A percentile compares a stretch with the other conserved stretches of the same genome.
Conservation (phyloP, 2,888 invertebrate species). For the Blastobasis adustella region DNA sequence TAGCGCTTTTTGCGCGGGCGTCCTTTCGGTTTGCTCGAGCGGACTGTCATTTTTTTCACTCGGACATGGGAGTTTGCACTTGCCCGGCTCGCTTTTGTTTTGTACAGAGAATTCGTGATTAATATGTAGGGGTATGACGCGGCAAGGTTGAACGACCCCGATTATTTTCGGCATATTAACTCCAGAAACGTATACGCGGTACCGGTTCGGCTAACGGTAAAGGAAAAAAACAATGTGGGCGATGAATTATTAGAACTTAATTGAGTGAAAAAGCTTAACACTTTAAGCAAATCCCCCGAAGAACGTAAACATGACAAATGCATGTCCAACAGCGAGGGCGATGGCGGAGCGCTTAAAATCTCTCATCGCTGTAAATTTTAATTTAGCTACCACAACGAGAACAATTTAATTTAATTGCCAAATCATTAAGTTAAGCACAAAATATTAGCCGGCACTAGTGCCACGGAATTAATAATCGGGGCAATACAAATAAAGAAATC, state of each 20-base stretch:
- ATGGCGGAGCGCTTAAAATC: conserved; percentile 45
- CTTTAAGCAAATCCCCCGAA: conserved; percentile 29
- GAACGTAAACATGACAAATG: conserved; percentile 40
- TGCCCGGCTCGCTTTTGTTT: conserved; percentile 59
- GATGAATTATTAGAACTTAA: conserved; percentile 18
- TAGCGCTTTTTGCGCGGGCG: conserved; percentile 65
- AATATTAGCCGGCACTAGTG: conserved; percentile 67
- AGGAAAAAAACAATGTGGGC: background rate
- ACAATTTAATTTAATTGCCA: conserved; percentile 74
- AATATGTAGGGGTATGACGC: conserved; percentile 38
- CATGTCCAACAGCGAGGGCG: conserved; percentile 27
- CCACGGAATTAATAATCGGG: conserved; percentile 53
- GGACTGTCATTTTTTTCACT: conserved; percentile 69
- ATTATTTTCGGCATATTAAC: conserved; percentile 16
- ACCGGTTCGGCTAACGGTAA: conserved; percentile 1
- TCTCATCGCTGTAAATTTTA: conserved; percentile 62
- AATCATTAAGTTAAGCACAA: conserved; percentile 73
- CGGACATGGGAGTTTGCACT: conserved; percentile 64
- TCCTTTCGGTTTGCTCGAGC: conserved; percentile 67
- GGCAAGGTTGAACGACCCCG: conserved; percentile 36
- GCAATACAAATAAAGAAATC: conserved; percentile 64
- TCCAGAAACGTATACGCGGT: background rate
- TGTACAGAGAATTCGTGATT: conserved; percentile 59
- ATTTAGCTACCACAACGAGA: conserved; percentile 69
- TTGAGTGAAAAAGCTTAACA: conserved; percentile 22